These are phyloP conservation scores for Phaethon lepturus DNA, from an alignment of 2,113 vertebrate species.

Conservation along the genomic window DNA sequence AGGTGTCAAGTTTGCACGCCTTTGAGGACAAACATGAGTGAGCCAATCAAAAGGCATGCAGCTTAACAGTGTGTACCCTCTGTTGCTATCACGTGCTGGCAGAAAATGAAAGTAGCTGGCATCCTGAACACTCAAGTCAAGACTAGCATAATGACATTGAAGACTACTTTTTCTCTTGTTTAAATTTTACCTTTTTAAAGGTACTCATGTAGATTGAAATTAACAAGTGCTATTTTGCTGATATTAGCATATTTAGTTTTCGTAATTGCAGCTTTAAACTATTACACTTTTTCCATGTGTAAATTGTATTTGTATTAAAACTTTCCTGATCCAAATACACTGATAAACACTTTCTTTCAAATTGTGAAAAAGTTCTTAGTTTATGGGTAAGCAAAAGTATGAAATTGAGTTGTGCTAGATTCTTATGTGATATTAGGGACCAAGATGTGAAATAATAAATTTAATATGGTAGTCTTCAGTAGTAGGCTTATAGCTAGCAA, in stretches of 20 bases:
- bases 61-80: background rate
- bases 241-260: background rate
- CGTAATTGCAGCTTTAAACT: background rate
- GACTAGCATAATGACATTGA: background rate
- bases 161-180: background rate
- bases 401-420: background rate
- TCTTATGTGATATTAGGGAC: background rate
- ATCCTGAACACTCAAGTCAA: background rate
- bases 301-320: background rate
- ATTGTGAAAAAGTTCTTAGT: background rate
- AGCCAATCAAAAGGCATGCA: background rate
- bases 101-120: background rate
- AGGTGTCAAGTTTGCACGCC: background rate
- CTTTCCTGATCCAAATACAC: background rate
- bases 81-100: background rate
- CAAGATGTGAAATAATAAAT: background rate
- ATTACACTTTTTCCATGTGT: background rate
- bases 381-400: background rate
- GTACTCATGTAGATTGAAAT: background rate
- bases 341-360: background rate
- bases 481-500: background rate
- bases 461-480: background rate
- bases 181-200: background rate
- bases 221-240: background rate
- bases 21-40: background rate